Conservation (phyloP, 2,113 vertebrate genomes). For the Periophthalmus modestus region DNA sequence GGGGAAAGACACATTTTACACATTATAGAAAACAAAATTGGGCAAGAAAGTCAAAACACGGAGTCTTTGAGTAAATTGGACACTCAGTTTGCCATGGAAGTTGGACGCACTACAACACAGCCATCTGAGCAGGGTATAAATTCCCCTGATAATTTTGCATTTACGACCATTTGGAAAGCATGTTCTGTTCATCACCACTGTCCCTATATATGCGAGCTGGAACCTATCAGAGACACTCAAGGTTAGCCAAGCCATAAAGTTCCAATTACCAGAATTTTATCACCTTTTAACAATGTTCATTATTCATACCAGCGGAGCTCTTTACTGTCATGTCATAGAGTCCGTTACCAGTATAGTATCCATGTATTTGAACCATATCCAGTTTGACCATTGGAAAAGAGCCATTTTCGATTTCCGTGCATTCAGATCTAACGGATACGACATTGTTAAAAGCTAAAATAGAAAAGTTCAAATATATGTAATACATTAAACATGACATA, state of each 20-base stretch:
- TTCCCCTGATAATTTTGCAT: neutral
- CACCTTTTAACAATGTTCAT: neutral
- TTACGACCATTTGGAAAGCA: neutral
- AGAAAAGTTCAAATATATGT: neutral
- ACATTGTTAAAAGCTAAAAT: neutral
- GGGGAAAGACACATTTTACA: no score
- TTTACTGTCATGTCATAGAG: neutral
- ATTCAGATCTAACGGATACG: neutral
- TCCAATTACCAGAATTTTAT: neutral
- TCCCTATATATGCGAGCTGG: neutral
- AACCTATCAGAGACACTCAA: neutral
- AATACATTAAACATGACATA: constrained; percentile 4
- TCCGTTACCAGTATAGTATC: neutral
- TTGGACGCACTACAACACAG: neutral
- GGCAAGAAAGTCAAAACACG: neutral
- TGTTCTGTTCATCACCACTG: neutral
- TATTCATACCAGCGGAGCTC: neutral
- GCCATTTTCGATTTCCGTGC: neutral
- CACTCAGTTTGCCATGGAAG: neutral
- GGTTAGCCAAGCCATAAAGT: constrained; percentile 1
- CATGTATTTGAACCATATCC: no score
- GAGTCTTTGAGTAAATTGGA: neutral
- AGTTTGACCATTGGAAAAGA: neutral
- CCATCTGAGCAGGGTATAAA: neutral
- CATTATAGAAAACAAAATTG: no score